Evolutionary conservation across 2,113 vertebrate species (phyloP).

Genomic region (Chloropsis hardwickii): DNA sequence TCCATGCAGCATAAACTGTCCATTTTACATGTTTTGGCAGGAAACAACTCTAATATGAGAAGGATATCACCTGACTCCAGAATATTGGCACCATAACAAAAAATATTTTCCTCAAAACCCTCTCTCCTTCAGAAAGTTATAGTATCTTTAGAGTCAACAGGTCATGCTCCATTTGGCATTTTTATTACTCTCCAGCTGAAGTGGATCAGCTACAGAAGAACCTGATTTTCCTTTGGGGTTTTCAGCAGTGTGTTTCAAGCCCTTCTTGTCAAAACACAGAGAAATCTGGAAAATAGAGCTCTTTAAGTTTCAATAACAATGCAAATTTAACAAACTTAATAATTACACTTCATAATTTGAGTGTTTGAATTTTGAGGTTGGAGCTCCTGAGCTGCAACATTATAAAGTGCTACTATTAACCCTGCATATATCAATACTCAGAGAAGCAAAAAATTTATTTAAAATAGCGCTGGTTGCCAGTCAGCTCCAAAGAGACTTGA

Average conservation of each 20-base stretch:
- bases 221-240: not conserved
- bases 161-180: not conserved
- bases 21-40: not conserved
- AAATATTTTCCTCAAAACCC: not conserved
- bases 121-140: not conserved
- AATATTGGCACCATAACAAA: not conserved
- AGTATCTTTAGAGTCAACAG: not conserved
- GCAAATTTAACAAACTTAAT: not conserved
- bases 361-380: not conserved
- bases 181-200: not conserved
- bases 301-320: not conserved
- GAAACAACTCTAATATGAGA: not conserved
- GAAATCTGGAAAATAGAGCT: not conserved
- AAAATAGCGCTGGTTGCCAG: not conserved
- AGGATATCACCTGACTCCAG: not conserved
- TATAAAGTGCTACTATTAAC: not conserved
- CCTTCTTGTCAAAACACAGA: not conserved
- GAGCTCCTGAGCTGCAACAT: not conserved
- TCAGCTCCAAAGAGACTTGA: not conserved
- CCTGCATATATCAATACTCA: not conserved
- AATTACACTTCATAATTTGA: not conserved
- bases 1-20: not conserved
- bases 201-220: not conserved
- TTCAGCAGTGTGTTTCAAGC: not conserved
- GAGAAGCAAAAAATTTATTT: not conserved